These are phyloP conservation scores for Hippocampus guttulatus DNA, from an alignment of 2,113 vertebrate genomes.

Conservation along the genomic window DNA sequence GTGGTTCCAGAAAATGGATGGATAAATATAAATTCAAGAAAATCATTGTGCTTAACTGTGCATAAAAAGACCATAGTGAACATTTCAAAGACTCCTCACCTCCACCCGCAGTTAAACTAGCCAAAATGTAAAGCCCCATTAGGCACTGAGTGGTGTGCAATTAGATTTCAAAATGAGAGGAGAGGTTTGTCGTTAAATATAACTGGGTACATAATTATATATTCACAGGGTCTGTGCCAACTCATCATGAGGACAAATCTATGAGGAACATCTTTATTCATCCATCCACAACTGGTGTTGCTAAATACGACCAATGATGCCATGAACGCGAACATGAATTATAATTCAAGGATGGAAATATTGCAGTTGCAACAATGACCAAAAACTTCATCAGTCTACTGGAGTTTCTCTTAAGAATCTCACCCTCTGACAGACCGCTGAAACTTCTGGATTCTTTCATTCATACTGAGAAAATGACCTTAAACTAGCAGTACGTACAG, in stretches of 20 bases:
- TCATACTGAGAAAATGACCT: slow-evolving; percentile 27
- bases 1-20: no score
- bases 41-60: slow-evolving; percentile 16
- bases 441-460: slow-evolving; percentile 41
- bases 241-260: slow-evolving; percentile 19
- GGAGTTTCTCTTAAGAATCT: slow-evolving; percentile 8
- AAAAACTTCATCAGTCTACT: neutral
- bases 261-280: neutral
- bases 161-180: slow-evolving; percentile 53
- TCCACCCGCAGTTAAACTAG: slow-evolving; percentile 43
- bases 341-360: neutral
- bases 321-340: neutral
- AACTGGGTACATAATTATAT: slow-evolving; percentile 50
- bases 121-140: slow-evolving; percentile 36
- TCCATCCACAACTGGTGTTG: neutral
- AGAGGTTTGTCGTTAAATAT: slow-evolving; percentile 53
- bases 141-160: slow-evolving; percentile 44
- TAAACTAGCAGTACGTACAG: slow-evolving; percentile 22
- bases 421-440: slow-evolving; percentile 23
- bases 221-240: slow-evolving; percentile 42
- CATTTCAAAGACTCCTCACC: slow-evolving; percentile 43
- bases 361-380: neutral
- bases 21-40: slow-evolving; percentile 34
- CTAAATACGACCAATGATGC: neutral
- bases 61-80: neutral